Percentiles rank a stretch among this genome's conserved stretches.
Conservation (phyloP, 2,113 vertebrate genomes). For the Phocoena phocoena region DNA sequence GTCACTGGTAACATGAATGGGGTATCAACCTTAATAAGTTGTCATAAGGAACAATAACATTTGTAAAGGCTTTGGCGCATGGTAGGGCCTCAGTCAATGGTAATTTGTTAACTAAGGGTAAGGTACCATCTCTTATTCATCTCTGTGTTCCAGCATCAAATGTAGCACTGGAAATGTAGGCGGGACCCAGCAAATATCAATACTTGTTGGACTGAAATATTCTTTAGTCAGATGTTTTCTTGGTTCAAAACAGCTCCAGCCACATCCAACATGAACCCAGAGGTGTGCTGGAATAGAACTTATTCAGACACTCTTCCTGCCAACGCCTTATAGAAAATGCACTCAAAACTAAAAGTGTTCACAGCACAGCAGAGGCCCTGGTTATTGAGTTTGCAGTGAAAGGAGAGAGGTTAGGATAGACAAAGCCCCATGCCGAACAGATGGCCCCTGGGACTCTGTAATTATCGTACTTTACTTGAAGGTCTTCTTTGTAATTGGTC, state of each 20-base stretch:
- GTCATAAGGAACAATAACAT: not conserved
- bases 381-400: not conserved
- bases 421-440: accelerated
- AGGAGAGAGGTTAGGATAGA: not conserved
- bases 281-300: not conserved
- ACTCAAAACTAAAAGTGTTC: not conserved
- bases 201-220: not conserved
- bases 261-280: not conserved
- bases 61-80: not conserved
- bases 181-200: not conserved
- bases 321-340: not conserved
- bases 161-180: not conserved
- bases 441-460: not conserved
- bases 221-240: not conserved
- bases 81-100: not conserved
- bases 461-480: not conserved
- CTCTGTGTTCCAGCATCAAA: not conserved
- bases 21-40: not conserved
- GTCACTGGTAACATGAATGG: accelerated
- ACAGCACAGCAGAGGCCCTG: not conserved
- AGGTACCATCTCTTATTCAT: not conserved
- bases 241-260: not conserved
- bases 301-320: not conserved
- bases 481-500: not conserved
- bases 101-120: not conserved